Conservation (phyloP, 1,140 invertebrate species). For the Cepaea nemoralis region DNA sequence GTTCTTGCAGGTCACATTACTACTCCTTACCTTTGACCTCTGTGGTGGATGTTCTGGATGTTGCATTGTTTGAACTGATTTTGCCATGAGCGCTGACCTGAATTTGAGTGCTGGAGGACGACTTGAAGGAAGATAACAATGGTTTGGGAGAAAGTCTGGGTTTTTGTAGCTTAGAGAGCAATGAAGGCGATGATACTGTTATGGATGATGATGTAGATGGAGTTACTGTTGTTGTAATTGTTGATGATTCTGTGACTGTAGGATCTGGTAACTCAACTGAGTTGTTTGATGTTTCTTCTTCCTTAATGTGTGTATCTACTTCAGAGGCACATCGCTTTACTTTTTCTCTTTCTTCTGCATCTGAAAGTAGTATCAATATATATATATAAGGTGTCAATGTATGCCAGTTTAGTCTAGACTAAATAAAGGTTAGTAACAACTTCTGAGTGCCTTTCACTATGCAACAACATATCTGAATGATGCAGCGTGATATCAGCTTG, state of each 20-base stretch:
- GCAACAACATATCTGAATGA: too few species aligned
- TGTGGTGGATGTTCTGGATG: not conserved
- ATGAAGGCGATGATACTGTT: not conserved
- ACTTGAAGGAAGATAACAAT: constrained; percentile 14
- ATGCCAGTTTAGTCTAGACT: too few species aligned
- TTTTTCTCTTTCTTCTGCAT: constrained; percentile 54
- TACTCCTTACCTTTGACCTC: constrained; percentile 28
- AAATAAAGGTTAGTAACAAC: too few species aligned
- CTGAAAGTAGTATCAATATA: too few species aligned
- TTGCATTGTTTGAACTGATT: not conserved
- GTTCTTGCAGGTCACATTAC: too few species aligned
- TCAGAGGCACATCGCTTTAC: constrained; percentile 38
- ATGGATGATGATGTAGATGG: not conserved
- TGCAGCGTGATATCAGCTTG: too few species aligned
- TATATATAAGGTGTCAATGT: too few species aligned
- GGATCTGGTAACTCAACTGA: not conserved
- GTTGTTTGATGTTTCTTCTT: constrained; percentile 4
- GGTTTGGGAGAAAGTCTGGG: constrained; percentile 34
- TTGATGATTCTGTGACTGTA: too few species aligned
- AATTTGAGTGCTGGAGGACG: not conserved
- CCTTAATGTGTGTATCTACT: not conserved
- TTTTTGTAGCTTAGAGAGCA: not conserved
- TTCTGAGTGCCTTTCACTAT: too few species aligned
- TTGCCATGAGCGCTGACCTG: not conserved
- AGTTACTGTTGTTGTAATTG: not conserved